phyloP scores from a whole-genome alignment of 2,888 invertebrate species.

The Scaptodrosophila latifasciaeformis region DNA sequence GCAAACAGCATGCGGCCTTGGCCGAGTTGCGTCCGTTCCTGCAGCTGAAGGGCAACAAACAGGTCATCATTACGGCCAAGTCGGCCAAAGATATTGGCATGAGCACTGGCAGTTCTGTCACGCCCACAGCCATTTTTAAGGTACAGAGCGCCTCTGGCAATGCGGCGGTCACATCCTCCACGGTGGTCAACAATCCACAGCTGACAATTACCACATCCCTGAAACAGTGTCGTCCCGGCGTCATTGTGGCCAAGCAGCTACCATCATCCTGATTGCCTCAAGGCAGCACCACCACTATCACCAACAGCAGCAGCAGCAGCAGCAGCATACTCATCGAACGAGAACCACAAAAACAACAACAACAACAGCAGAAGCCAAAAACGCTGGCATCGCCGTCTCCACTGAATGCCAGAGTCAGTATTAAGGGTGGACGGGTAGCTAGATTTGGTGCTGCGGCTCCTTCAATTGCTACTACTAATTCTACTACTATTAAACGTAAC shows the following conservation, averaged over 20 bases:
- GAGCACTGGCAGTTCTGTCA: slow-evolving; percentile 43
- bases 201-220: slow-evolving; percentile 73
- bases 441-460: slow-evolving; percentile 1
- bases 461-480: slow-evolving; percentile 10
- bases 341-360: too few relatives aligned
- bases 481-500: slow-evolving; percentile 24
- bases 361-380: slow-evolving; percentile 15
- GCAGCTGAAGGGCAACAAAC: slow-evolving; percentile 77
- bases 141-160: slow-evolving; percentile 52
- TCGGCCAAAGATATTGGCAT: slow-evolving; percentile 48
- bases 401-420: background rate
- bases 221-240: slow-evolving; percentile 88
- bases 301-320: slow-evolving; percentile 7
- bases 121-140: slow-evolving; percentile 72
- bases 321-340: slow-evolving; percentile 22
- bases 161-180: background rate
- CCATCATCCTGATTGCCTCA: slow-evolving; percentile 79
- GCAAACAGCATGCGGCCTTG: slow-evolving; percentile 75
- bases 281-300: slow-evolving; percentile 12
- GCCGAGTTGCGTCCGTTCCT: slow-evolving; percentile 80
- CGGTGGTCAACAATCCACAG: slow-evolving; percentile 14
- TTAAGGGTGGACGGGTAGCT: background rate
- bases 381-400: background rate
- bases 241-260: slow-evolving; percentile 90
- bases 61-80: slow-evolving; percentile 68